Conservation (phyloP, 2,888 invertebrate species). For the Leptinotarsa haldemani region DNA sequence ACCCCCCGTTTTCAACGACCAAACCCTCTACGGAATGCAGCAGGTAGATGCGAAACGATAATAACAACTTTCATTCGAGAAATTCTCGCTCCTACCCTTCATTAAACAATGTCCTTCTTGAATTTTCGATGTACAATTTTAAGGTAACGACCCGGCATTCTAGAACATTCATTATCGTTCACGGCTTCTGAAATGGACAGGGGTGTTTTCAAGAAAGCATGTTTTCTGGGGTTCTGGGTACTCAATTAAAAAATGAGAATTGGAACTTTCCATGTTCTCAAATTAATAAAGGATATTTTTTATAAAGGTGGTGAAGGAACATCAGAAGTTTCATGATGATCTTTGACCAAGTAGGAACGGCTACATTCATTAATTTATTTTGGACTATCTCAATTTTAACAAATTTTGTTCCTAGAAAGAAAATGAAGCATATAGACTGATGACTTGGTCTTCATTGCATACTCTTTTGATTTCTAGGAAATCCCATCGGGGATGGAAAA, state of each 20-base stretch:
- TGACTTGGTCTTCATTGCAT: too few relatives aligned
- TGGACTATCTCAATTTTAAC: too few relatives aligned
- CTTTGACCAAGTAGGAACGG: too few relatives aligned
- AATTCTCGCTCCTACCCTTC: not conserved
- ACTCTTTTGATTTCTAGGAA: not conserved
- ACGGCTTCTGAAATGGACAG: not conserved
- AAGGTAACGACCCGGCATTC: not conserved
- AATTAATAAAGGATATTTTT: too few relatives aligned
- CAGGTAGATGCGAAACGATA: constrained; percentile 22
- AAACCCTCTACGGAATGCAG: constrained; percentile 24
- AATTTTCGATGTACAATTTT: constrained; percentile 1
- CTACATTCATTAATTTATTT: too few relatives aligned
- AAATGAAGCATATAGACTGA: too few relatives aligned
- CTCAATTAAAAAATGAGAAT: too few relatives aligned
- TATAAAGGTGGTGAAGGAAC: too few relatives aligned
- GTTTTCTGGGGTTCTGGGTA: not conserved
- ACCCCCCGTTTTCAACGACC: constrained; percentile 17
- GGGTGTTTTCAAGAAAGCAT: not conserved
- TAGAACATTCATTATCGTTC: not conserved
- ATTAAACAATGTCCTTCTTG: not conserved
- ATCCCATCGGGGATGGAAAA: not conserved
- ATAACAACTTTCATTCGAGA: not conserved
- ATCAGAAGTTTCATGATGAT: too few relatives aligned
- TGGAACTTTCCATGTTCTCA: too few relatives aligned
- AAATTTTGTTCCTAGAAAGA: too few relatives aligned